Evolutionary conservation across 2,797 vertebrate species (phyloP).

Genomic region (Poeciliopsis paucimaculata): DNA sequence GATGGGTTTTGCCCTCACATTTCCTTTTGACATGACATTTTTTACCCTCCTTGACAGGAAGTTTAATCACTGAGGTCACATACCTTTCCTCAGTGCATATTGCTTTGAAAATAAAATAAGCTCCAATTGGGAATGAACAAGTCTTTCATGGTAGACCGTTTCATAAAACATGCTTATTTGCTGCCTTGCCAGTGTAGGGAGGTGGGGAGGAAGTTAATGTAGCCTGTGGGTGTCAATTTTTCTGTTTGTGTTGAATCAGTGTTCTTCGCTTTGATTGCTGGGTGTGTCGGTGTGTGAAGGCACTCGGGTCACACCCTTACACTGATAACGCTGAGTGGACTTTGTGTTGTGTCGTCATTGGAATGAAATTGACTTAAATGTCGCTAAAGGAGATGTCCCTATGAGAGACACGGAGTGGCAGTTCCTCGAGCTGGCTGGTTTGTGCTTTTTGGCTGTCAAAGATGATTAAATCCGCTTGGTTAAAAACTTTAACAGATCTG

Average conservation of each 20-base stretch:
- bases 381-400: neutral
- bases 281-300: constrained; percentile 34
- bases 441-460: neutral
- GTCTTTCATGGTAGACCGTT: constrained; percentile 54
- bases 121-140: constrained; percentile 22
- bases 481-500: constrained; percentile 12
- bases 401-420: neutral
- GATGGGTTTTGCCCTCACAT: neutral
- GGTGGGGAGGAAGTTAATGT: constrained; percentile 20
- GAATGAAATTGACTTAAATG: constrained; percentile 25
- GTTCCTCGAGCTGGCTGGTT: neutral
- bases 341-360: constrained; percentile 19
- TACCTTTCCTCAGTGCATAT: neutral
- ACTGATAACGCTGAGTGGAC: constrained; percentile 50
- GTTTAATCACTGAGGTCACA: constrained; percentile 5
- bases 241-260: constrained; percentile 41
- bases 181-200: neutral
- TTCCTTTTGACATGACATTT: constrained; percentile 13
- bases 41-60: constrained; percentile 25
- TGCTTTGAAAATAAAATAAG: constrained; percentile 32
- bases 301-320: constrained; percentile 17
- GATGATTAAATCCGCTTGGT: neutral
- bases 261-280: constrained; percentile 39
- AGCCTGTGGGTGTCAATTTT: constrained; percentile 36
- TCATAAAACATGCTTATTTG: constrained; percentile 41